phyloP scores from a whole-genome alignment of 1,140 invertebrate genomes.

The Mya arenaria region DNA sequence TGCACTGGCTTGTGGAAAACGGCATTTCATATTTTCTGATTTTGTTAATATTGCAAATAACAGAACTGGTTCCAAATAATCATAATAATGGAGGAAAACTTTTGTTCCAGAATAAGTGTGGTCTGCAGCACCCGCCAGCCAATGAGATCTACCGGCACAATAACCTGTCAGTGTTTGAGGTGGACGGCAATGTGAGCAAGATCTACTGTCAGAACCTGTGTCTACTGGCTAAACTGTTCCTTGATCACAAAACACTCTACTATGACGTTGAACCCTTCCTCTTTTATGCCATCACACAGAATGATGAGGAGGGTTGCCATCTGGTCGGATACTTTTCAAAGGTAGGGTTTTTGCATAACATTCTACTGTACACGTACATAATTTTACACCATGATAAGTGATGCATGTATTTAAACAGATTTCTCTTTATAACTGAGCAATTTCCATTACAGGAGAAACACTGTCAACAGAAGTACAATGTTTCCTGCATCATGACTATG shows the following conservation, averaged over 20 bases:
- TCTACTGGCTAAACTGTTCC: slow-evolving; percentile 97
- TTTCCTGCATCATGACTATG: slow-evolving; percentile 99
- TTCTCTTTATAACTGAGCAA: slow-evolving; percentile 18
- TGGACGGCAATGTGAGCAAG: slow-evolving; percentile 98
- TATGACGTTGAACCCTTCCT: slow-evolving; percentile 99
- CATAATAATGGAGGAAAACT: no score
- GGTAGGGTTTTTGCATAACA: slow-evolving; percentile 70
- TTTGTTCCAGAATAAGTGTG: slow-evolving; percentile 89
- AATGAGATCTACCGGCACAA: slow-evolving; percentile 96
- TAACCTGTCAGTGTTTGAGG: slow-evolving; percentile 84
- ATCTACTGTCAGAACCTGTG: slow-evolving; percentile 99
- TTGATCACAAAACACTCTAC: slow-evolving; percentile 99
- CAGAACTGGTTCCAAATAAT: no score
- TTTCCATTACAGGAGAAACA: slow-evolving; percentile 91
- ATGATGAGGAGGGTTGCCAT: slow-evolving; percentile 89
- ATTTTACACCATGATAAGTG: neutral
- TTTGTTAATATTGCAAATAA: no score
- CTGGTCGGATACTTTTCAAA: slow-evolving; percentile 84
- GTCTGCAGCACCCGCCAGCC: slow-evolving; percentile 96
- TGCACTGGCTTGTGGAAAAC: no score
- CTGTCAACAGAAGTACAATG: slow-evolving; percentile 99
- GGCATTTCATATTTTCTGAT: no score
- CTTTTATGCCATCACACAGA: slow-evolving; percentile 97
- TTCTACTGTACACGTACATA: neutral
- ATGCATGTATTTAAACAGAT: neutral